Evolutionary conservation across 2,888 invertebrate species (phyloP), one percentile per base, ranked within the genome.

Genomic region (Petrolisthes manimaculis): DNA sequence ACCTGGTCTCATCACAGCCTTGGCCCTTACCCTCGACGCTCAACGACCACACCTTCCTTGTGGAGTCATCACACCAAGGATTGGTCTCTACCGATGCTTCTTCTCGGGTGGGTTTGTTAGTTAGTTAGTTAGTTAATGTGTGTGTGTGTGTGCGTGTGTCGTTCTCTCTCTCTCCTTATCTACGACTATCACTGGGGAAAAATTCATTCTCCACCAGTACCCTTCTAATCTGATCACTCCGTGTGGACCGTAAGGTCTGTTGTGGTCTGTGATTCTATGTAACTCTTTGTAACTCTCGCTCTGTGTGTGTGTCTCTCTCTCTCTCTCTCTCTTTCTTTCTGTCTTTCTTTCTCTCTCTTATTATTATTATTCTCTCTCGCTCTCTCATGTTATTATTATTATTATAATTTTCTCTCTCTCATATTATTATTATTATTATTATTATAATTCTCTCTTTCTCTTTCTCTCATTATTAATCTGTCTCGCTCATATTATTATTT

Each of bases 101-200:
- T 90, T 90, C 83, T 90, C 90, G 55, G 90, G 90, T 90, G 21
- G 79, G 84, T 55, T 21, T 0, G n/a, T n/a, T n/a, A n/a, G n/a
- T n/a, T n/a, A n/a, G n/a, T 37, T 37, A 37, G 37, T 37, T 37
- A 37, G 2, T 37, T 37, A 37, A 37, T 37, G 37, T 37, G 37
- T 37, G n/a, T n/a, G n/a, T n/a, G 12, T 37, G 12, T 75, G 18
- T 75, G n/a, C n/a, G n/a, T n/a, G n/a, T n/a, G n/a, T n/a, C n/a
- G n/a, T 37, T 37, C 37, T 37, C 37, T 37, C 37, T 37, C 37
- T 37, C 37, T 37, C 37, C n/a, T n/a, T n/a, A n/a, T n/a, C n/a
- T n/a, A n/a, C n/a, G n/a, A n/a, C n/a, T n/a, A n/a, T n/a, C n/a
- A n/a, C n/a, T n/a, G n/a, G n/a, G n/a, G n/a, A n/a, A n/a, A n/a